These are phyloP conservation scores for Caerostris darwini DNA, from an alignment of 1,140 invertebrate species.

Conservation along the genomic window DNA sequence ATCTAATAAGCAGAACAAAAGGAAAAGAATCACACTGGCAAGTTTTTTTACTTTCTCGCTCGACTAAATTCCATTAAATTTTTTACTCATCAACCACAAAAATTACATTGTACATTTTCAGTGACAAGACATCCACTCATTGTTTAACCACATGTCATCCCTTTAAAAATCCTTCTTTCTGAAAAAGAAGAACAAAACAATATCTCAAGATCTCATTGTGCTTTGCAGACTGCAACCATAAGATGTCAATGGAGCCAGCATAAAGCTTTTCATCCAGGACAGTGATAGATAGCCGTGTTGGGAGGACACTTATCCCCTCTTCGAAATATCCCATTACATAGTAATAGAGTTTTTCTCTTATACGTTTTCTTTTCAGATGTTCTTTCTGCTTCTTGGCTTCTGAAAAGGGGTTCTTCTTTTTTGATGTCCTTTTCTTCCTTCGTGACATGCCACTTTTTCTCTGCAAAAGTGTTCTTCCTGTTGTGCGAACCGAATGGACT, in stretches of 20 bases:
- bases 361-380: conserved; percentile 31
- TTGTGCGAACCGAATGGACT: neutral
- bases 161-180: too few relatives aligned
- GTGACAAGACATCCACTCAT: too few relatives aligned
- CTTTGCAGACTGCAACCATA: neutral
- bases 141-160: too few relatives aligned
- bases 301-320: conserved; percentile 44
- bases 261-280: neutral
- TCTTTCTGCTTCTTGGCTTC: neutral
- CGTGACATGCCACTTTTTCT: neutral
- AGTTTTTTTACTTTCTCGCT: too few relatives aligned
- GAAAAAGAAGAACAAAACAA: too few relatives aligned
- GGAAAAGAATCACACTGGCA: too few relatives aligned
- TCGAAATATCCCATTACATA: conserved; percentile 57
- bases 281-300: conserved; percentile 56
- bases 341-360: conserved; percentile 64
- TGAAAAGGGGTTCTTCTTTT: neutral
- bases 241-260: neutral
- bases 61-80: too few relatives aligned
- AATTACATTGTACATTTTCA: too few relatives aligned
- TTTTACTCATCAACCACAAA: too few relatives aligned
- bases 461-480: neutral
- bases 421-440: neutral
- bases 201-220: too few relatives aligned
- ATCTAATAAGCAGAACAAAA: too few relatives aligned